A percentile compares a stretch with the other conserved stretches of the same genome.
Evolutionary conservation across 2,888 invertebrate genomes (phyloP).

Genomic region (Chironomus tentans): DNA sequence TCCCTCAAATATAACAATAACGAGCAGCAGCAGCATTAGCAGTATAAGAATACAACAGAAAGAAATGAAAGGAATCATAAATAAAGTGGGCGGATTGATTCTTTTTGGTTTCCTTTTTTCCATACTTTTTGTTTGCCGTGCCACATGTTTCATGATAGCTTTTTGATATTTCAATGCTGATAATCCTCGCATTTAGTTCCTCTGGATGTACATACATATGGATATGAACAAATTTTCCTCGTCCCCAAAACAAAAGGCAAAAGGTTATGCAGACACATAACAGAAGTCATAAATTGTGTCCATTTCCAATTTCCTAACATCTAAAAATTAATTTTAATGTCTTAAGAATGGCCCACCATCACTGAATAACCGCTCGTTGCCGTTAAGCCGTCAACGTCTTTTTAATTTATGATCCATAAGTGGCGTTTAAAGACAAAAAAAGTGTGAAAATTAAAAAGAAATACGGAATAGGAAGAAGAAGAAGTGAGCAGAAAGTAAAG

Average conservation of each 20-base stretch:
- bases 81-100: constrained; percentile 15
- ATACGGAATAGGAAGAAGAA: background rate
- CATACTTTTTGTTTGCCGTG: background rate
- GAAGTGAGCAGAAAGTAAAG: background rate
- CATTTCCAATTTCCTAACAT: background rate
- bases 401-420: constrained; percentile 1
- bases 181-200: background rate
- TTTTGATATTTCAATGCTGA: background rate
- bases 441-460: constrained; percentile 14
- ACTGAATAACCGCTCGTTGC: too few relatives aligned
- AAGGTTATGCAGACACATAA: background rate
- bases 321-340: background rate
- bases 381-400: background rate
- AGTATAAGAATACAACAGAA: background rate
- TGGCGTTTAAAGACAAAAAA: constrained; percentile 14
- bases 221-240: too few relatives aligned
- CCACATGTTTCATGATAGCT: background rate
- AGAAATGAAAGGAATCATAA: background rate
- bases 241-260: too few relatives aligned
- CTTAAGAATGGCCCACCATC: background rate
- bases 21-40: background rate
- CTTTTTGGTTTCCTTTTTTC: background rate
- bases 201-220: background rate
- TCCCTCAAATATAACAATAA: background rate
- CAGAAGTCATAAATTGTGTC: background rate